A percentile compares a stretch with the other conserved stretches of the same genome.
Conservation (phyloP, 1,140 invertebrate genomes). For the Nasonia vitripennis region DNA sequence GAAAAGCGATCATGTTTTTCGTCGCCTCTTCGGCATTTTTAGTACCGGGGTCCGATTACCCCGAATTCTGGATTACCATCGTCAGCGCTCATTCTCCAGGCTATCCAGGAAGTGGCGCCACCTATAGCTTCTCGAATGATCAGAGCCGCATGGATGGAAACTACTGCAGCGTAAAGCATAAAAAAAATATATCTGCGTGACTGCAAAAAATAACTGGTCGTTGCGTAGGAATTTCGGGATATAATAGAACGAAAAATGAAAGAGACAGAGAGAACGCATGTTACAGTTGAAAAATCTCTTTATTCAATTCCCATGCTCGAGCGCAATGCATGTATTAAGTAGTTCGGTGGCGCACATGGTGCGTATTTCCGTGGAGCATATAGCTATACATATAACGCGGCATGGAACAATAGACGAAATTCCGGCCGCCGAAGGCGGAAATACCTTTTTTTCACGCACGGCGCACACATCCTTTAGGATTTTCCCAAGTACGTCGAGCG, state of each 20-base stretch:
- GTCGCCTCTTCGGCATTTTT: not conserved
- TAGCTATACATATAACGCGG: not conserved
- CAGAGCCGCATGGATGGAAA: not conserved
- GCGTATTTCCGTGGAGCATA: conserved; percentile 48
- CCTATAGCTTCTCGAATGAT: conserved; percentile 4
- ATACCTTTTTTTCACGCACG: conserved; percentile 49
- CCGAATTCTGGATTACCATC: not conserved
- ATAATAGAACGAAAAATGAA: not conserved
- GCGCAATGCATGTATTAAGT: conserved; percentile 1
- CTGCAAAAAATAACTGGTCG: not conserved
- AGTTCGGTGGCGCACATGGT: conserved; percentile 17
- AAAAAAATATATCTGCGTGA: not conserved
- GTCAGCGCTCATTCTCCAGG: not conserved
- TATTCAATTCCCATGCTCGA: conserved; percentile 38
- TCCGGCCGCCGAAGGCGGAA: conserved; percentile 43
- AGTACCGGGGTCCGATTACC: not conserved
- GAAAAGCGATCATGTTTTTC: not conserved
- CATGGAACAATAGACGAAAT: conserved; percentile 52
- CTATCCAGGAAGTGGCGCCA: conserved; percentile 32
- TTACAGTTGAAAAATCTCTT: conserved; percentile 1
- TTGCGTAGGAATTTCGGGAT: not conserved
- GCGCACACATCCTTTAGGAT: conserved; percentile 47
- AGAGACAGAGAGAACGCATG: not conserved
- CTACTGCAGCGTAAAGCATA: not conserved
- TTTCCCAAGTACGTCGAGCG: conserved; percentile 49